Evolutionary conservation across 2,888 invertebrate species (phyloP).

Genomic region (Pseudococcus longispinus): DNA sequence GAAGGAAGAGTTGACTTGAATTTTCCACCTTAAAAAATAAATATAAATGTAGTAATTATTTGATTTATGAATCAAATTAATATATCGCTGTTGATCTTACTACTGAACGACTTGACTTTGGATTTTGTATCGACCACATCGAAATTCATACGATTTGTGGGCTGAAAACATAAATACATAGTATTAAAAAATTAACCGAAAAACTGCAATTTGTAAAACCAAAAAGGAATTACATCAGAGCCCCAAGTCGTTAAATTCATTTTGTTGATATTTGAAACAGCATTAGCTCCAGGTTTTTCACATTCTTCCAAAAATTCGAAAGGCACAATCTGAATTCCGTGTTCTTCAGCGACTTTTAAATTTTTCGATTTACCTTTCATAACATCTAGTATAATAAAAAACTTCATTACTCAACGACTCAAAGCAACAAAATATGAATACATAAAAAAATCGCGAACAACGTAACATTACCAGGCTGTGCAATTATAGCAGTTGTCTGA

Average conservation of each 20-base stretch:
- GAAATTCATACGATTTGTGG: slow-evolving; percentile 26
- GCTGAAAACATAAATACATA: slow-evolving; percentile 12
- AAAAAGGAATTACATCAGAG: slow-evolving; percentile 71
- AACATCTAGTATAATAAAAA: background rate
- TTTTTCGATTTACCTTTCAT: slow-evolving; percentile 62
- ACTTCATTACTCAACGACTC: background rate
- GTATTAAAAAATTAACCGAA: background rate
- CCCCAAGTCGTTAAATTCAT: slow-evolving; percentile 85
- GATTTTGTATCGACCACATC: slow-evolving; percentile 60
- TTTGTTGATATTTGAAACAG: slow-evolving; percentile 71
- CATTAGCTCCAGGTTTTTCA: slow-evolving; percentile 66
- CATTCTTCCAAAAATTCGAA: slow-evolving; percentile 76
- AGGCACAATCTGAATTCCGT: slow-evolving; percentile 82
- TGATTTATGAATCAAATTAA: background rate
- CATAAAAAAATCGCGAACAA: slow-evolving; percentile 21
- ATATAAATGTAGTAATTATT: background rate
- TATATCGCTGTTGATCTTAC: background rate
- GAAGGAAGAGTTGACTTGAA: slow-evolving; percentile 38
- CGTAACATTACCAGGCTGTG: slow-evolving; percentile 67
- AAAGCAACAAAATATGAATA: background rate
- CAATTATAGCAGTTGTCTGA: slow-evolving; percentile 77
- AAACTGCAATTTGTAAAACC: background rate
- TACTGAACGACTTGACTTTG: slow-evolving; percentile 60
- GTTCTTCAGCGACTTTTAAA: slow-evolving; percentile 72
- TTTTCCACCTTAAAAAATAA: background rate